Evolutionary conservation across 2,888 invertebrate genomes (phyloP).

Genomic region (Cremastinae sp.): DNA sequence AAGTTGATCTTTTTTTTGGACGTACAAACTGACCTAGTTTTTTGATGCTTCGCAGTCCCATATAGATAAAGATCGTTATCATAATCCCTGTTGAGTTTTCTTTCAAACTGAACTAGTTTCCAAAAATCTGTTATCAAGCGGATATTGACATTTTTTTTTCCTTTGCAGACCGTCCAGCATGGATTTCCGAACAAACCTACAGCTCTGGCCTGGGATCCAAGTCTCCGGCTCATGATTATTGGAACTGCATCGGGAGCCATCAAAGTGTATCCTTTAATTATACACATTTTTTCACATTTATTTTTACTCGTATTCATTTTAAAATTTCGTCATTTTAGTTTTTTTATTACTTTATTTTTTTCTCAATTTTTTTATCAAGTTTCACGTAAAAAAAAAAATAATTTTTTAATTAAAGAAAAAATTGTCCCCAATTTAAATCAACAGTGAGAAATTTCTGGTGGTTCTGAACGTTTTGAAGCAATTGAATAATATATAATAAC

Average conservation of each 20-base stretch:
- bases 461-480: no score
- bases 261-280: slow-evolving; percentile 86
- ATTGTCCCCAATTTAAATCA: no score
- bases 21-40: no score
- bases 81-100: background rate
- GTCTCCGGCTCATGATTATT: slow-evolving; percentile 92
- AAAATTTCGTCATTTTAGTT: slow-evolving; percentile 12
- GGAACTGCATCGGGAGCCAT: slow-evolving; percentile 96
- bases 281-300: background rate
- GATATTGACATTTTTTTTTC: slow-evolving; percentile 43
- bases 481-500: no score
- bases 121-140: background rate
- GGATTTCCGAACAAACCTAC: slow-evolving; percentile 98
- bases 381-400: no score
- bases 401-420: no score
- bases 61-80: slow-evolving; percentile 41
- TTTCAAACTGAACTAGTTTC: background rate
- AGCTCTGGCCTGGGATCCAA: slow-evolving; percentile 95
- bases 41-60: background rate
- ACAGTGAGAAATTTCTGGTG: no score
- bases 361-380: no score
- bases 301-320: background rate
- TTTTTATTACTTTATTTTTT: slow-evolving; percentile 1
- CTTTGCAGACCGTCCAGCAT: slow-evolving; percentile 94
- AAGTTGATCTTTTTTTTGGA: slow-evolving; percentile 30